A percentile compares a stretch with the other conserved stretches of the same genome.
Conservation (phyloP, 2,888 invertebrate species). For the Ormia ochracea region DNA sequence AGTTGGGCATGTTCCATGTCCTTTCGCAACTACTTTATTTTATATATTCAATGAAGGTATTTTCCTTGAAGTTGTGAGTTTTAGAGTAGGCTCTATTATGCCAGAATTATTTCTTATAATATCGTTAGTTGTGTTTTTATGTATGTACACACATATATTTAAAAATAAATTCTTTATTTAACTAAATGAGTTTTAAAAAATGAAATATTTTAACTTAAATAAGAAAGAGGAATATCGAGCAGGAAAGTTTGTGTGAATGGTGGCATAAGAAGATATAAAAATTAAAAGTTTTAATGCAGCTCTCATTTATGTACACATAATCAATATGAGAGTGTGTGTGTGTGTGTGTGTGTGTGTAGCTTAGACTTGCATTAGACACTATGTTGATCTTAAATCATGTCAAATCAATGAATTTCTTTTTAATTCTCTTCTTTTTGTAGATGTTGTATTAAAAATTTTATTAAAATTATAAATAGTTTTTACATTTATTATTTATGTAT, state of each 20-base stretch:
- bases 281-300: background rate
- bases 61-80: no score
- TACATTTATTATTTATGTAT: no score
- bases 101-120: background rate
- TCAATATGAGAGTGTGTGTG: no score
- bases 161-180: conserved; percentile 49
- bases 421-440: conserved; percentile 52
- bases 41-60: no score
- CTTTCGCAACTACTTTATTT: no score
- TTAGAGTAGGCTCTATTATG: no score
- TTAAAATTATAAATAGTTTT: conserved; percentile 60
- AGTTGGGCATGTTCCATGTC: no score
- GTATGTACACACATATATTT: conserved; percentile 11
- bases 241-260: conserved; percentile 59
- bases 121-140: background rate
- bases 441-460: conserved; percentile 61
- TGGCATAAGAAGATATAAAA: background rate
- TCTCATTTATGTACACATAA: background rate
- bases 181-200: conserved; percentile 58
- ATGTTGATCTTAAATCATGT: background rate
- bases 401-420: background rate
- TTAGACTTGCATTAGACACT: background rate
- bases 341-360: background rate
- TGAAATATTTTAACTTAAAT: conserved; percentile 61
- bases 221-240: conserved; percentile 67